Conservation (phyloP, 2,113 vertebrate genomes). For the Prietella phreatophila region DNA sequence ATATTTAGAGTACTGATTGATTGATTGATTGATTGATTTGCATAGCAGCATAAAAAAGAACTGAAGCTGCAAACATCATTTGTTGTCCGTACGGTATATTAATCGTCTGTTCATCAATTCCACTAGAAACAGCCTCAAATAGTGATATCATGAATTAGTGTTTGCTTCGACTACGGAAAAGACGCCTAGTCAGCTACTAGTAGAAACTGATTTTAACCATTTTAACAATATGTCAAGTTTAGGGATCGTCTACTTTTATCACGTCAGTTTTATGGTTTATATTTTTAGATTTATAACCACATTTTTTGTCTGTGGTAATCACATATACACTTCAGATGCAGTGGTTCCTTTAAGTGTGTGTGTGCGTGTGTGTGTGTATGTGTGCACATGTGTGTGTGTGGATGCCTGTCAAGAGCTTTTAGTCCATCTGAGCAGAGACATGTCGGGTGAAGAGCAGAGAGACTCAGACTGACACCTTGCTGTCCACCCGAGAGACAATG, state of each 20-base stretch:
- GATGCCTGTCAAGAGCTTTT: conserved; percentile 18
- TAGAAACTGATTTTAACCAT: background rate
- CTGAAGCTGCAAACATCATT: background rate
- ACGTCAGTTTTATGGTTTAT: background rate
- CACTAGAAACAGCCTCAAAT: background rate
- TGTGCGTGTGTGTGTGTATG: background rate
- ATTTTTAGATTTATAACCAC: too few relatives aligned
- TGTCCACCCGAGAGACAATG: conserved; percentile 31
- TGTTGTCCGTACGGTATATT: too few relatives aligned
- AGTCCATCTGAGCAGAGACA: conserved; percentile 20
- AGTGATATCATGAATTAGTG: background rate
- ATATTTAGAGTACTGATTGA: background rate
- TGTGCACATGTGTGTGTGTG: conserved; percentile 6
- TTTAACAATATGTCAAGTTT: background rate
- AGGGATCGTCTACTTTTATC: background rate
- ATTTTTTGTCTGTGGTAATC: background rate
- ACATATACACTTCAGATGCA: background rate
- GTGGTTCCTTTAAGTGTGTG: background rate
- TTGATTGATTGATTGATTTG: background rate
- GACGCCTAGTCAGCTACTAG: background rate
- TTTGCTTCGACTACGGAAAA: background rate
- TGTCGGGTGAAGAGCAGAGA: conserved; percentile 22
- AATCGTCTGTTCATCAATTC: background rate
- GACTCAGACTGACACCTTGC: conserved; percentile 45
- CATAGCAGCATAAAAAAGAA: background rate